Evolutionary conservation across 2,113 vertebrate genomes (phyloP).

Genomic region (Sciurus niger): DNA sequence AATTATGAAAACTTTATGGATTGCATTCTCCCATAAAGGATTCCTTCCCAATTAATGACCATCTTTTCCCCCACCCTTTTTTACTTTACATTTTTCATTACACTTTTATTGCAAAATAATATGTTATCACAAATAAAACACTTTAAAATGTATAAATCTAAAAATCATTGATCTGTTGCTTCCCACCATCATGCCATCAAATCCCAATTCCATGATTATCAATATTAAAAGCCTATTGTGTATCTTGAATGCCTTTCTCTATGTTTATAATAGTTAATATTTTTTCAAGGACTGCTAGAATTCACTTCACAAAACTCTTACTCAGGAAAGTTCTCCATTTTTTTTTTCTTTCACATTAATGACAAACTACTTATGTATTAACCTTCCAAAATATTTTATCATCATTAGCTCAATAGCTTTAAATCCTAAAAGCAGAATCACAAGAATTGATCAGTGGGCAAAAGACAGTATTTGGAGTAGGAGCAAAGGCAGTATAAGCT

Average conservation of each 20-base stretch:
- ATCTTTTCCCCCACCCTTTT: background rate
- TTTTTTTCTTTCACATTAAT: background rate
- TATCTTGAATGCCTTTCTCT: background rate
- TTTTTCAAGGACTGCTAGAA: background rate
- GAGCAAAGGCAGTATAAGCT: accelerated
- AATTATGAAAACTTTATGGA: background rate
- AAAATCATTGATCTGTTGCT: background rate
- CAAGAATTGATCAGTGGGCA: background rate
- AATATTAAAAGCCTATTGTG: background rate
- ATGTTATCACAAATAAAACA: background rate
- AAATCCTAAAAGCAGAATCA: background rate
- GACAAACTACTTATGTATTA: background rate
- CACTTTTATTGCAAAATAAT: background rate
- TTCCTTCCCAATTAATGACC: background rate
- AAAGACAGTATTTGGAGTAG: background rate
- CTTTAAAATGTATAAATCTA: background rate
- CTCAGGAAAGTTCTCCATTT: background rate
- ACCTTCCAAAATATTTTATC: background rate
- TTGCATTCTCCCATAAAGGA: background rate
- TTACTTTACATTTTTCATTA: background rate
- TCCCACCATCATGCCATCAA: background rate
- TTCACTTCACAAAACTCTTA: background rate
- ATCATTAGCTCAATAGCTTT: background rate
- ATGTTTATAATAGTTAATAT: background rate
- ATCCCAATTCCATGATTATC: background rate